These are phyloP conservation scores for Vandiemenella viatica DNA, from an alignment of 2,888 invertebrate species.

Conservation along the genomic window DNA sequence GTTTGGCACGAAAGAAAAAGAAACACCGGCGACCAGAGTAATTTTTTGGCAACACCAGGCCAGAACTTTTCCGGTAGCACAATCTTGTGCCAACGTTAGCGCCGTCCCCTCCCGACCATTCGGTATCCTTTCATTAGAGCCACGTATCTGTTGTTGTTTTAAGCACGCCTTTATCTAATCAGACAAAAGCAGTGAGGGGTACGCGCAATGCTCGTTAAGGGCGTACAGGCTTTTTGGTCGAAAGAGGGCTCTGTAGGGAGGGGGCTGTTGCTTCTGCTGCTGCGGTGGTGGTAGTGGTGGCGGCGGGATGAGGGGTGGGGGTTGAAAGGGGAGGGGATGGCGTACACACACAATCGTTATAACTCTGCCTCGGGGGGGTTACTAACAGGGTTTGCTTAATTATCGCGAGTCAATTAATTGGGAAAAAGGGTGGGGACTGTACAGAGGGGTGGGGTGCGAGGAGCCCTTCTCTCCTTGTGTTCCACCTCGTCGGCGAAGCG, in stretches of 20 bases:
- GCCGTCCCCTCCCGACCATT: too few species aligned
- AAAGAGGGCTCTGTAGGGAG: too few species aligned
- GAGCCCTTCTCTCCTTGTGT: conserved; percentile 6
- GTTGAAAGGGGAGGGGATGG: conserved; percentile 10
- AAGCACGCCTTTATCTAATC: conserved; percentile 35
- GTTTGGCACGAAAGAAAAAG: too few species aligned
- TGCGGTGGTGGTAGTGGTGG: too few species aligned
- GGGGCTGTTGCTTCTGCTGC: too few species aligned
- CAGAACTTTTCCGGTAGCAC: too few species aligned
- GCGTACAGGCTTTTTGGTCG: conserved; percentile 11
- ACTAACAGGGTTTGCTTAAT: conserved; percentile 28
- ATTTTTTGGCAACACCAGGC: too few species aligned
- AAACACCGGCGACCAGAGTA: too few species aligned
- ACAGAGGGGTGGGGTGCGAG: not conserved
- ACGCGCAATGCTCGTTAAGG: conserved; percentile 15
- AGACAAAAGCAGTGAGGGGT: conserved; percentile 26
- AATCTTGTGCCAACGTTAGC: too few species aligned
- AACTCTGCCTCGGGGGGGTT: conserved; percentile 20
- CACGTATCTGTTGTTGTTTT: conserved; percentile 34
- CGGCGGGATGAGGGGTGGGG: conserved; percentile 7
- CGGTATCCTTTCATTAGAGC: conserved; percentile 29
- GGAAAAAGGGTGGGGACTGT: conserved; percentile 24
- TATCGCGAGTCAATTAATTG: conserved; percentile 31
- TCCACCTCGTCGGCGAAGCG: conserved; percentile 8
- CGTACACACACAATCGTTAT: conserved; percentile 16